Percentiles rank a stretch among this genome's conserved stretches.
Evolutionary conservation across 2,888 invertebrate genomes (phyloP).

Genomic region (Drosophila diplacantha): DNA sequence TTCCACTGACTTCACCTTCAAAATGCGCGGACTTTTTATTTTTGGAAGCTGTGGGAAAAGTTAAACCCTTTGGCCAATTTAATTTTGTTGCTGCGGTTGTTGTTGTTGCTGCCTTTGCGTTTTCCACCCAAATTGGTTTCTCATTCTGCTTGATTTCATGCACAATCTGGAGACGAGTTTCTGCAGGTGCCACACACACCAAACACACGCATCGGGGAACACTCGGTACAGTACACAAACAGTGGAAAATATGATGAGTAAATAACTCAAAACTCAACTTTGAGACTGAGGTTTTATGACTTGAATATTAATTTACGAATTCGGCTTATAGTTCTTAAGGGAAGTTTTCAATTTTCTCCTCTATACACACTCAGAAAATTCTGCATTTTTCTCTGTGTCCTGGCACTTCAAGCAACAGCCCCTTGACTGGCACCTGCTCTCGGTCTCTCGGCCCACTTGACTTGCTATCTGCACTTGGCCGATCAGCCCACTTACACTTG

Average conservation of each 20-base stretch:
- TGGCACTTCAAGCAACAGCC: slow-evolving; percentile 3
- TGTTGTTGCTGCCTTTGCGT: slow-evolving; percentile 40
- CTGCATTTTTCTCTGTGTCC: slow-evolving; percentile 2
- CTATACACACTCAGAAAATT: not conserved
- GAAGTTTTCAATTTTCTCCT: not conserved
- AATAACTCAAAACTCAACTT: not conserved
- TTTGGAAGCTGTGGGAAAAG: slow-evolving; percentile 25
- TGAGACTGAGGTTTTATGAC: fast-evolving
- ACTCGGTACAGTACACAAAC: not conserved
- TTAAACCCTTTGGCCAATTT: slow-evolving; percentile 60
- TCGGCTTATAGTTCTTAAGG: not conserved
- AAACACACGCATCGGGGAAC: slow-evolving; percentile 1
- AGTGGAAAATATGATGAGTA: not conserved
- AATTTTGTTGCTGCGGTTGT: slow-evolving; percentile 38
- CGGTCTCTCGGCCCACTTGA: slow-evolving; percentile 56
- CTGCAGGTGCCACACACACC: slow-evolving; percentile 47
- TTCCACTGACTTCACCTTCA: slow-evolving; percentile 28
- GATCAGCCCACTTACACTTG: slow-evolving; percentile 69
- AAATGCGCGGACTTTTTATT: slow-evolving; percentile 14
- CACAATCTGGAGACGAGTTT: slow-evolving; percentile 58
- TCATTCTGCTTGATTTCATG: slow-evolving; percentile 68
- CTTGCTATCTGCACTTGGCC: slow-evolving; percentile 68
- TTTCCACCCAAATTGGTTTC: slow-evolving; percentile 67
- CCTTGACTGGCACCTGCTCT: slow-evolving; percentile 29
- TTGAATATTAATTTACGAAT: not conserved